Evolutionary conservation across 2,797 vertebrate genomes (phyloP).

Genomic region (Sylvilagus floridanus): DNA sequence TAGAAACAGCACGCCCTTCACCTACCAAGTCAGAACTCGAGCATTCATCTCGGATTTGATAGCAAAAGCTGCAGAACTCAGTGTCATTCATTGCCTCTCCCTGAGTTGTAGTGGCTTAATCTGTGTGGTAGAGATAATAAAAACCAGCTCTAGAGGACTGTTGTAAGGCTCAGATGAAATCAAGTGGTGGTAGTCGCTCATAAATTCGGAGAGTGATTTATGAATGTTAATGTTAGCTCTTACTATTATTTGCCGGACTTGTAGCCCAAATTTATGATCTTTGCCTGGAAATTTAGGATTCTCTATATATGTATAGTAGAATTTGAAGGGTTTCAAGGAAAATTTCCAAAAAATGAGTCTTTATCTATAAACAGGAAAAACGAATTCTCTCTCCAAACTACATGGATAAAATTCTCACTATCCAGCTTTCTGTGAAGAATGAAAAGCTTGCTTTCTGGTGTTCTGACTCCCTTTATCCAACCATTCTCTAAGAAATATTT

Average conservation of each 20-base stretch:
- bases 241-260: not conserved
- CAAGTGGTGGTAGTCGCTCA: not conserved
- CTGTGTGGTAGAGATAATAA: not conserved
- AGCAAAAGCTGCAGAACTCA: not conserved
- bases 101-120: not conserved
- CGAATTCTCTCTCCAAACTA: not conserved
- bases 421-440: not conserved
- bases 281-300: not conserved
- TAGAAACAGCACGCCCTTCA: too few relatives aligned
- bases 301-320: not conserved
- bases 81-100: not conserved
- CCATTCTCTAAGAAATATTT: constrained; percentile 24
- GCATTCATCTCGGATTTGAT: not conserved
- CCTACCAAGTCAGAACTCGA: not conserved
- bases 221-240: not conserved
- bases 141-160: not conserved
- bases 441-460: not conserved
- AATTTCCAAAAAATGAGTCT: not conserved
- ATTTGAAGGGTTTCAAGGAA: not conserved
- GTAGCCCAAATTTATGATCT: not conserved
- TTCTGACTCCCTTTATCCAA: not conserved
- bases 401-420: not conserved
- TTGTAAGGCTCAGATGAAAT: not conserved
- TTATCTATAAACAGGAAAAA: not conserved
- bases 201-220: not conserved